These are phyloP conservation scores for Alectoris magna DNA, from an alignment of 2,797 vertebrate genomes.

Conservation along the genomic window DNA sequence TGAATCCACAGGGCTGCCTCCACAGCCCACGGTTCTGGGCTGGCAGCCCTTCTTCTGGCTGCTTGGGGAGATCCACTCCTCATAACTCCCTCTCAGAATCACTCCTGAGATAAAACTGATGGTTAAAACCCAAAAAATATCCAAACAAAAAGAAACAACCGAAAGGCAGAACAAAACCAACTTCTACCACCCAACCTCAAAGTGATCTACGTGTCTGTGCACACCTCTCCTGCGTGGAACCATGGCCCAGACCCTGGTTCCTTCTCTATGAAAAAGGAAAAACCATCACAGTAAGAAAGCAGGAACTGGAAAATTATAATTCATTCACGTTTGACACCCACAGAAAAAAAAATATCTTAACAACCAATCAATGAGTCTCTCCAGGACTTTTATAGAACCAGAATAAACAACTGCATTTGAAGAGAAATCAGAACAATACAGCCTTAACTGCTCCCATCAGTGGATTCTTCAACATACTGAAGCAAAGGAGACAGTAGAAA, in stretches of 20 bases:
- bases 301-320: not conserved
- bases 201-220: not conserved
- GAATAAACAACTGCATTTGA: not conserved
- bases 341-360: not conserved
- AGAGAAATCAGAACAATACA: not conserved
- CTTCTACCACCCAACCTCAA: not conserved
- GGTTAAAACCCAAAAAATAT: not conserved
- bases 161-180: not conserved
- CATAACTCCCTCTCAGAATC: not conserved
- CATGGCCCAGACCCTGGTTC: not conserved
- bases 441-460: not conserved
- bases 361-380: not conserved
- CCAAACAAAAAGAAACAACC: not conserved
- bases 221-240: fast-evolving
- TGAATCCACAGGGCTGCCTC: not conserved
- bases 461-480: not conserved
- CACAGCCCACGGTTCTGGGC: not conserved
- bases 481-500: not conserved
- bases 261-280: fast-evolving
- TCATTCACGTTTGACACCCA: not conserved
- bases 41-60: not conserved
- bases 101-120: not conserved
- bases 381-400: not conserved
- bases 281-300: not conserved
- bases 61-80: not conserved